Evolutionary conservation across 2,888 invertebrate genomes (phyloP), one percentile per base, ranked within the genome.

Genomic region (Agrochola lota): DNA sequence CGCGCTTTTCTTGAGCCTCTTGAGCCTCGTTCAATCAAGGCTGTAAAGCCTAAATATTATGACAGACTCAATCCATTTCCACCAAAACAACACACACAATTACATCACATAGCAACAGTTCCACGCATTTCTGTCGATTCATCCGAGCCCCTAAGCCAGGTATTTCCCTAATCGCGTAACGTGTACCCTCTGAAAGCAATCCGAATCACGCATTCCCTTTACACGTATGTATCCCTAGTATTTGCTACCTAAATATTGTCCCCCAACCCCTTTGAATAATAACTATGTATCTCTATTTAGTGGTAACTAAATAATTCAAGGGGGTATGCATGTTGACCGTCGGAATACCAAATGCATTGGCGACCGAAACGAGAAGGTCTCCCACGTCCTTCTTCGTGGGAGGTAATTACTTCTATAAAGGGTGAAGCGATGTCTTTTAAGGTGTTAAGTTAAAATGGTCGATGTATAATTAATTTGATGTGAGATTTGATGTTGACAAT

Each of bases 291-390:
- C 94, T 94, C 91, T 94, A 93, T 95, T 95, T 95, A 95, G 94
- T 92, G 92, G 92, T 89, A 83, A 89, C 92, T 94, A 93, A 95
- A 95, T 95, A 94, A 96, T 95, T 95, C 95, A 94, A n/a, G 87
- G 89, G 88, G 88, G 86, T 91, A 90, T 92, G 92, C 92, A 93
- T 95, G 95, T 94, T 95, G 95, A 94, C 93, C 93, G 90, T 87
- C 81, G 81, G 93, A 93, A 94, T 95, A 93, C 85, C 80, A 91
- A 93, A 93, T 91, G 91, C 88, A 89, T 78, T 81, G 75, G 71
- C 66, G 72, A 83, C 93, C 93, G 92, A 75, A 74, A 59, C 87
- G 55, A 6, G 6, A 49, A 81, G 93, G 87, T 57, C 92, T 86
- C 30, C 79, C 74, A n/a, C 11, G 23, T 7, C 70, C 77, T 80